These are phyloP conservation scores for Drosophila subpulchrella DNA, from an alignment of 1,140 invertebrate species.

Conservation along the genomic window DNA sequence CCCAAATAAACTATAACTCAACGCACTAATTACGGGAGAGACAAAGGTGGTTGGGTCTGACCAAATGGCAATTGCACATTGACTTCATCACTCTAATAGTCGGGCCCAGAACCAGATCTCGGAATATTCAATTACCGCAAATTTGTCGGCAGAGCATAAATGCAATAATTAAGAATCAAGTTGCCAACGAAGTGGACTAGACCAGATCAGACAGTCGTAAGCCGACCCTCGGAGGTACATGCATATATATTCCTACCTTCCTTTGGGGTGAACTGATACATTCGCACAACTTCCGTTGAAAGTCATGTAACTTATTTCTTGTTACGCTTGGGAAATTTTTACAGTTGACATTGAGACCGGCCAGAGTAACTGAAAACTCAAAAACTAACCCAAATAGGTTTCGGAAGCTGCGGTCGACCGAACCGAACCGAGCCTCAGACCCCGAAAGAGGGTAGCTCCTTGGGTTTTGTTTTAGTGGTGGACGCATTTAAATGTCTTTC, in stretches of 20 bases:
- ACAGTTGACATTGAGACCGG: constrained; percentile 78
- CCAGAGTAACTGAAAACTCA: constrained; percentile 73
- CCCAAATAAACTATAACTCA: constrained; percentile 71
- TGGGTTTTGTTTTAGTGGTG: constrained; percentile 59
- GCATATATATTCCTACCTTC: not conserved
- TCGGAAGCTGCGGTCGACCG: constrained; percentile 79
- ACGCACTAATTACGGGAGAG: constrained; percentile 71
- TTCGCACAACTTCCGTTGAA: constrained; percentile 63
- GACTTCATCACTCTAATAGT: constrained; percentile 58
- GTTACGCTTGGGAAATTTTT: constrained; percentile 78
- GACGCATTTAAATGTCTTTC: constrained; percentile 77
- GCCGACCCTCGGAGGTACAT: constrained; percentile 32
- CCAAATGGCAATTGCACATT: constrained; percentile 65
- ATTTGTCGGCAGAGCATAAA: constrained; percentile 79
- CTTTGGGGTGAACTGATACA: constrained; percentile 33
- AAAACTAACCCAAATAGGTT: constrained; percentile 79
- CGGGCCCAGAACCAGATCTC: constrained; percentile 48
- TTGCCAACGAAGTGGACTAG: constrained; percentile 58
- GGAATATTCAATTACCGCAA: constrained; percentile 81
- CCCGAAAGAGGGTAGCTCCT: constrained; percentile 30
- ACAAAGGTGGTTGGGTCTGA: constrained; percentile 55
- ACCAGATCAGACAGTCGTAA: constrained; percentile 38
- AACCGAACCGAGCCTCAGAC: constrained; percentile 37
- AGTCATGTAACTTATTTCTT: constrained; percentile 82
- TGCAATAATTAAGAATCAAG: constrained; percentile 82